Base-by-base conservation (phyloP, 2,113 vertebrate species). In the Eulemur macaco region DNA sequence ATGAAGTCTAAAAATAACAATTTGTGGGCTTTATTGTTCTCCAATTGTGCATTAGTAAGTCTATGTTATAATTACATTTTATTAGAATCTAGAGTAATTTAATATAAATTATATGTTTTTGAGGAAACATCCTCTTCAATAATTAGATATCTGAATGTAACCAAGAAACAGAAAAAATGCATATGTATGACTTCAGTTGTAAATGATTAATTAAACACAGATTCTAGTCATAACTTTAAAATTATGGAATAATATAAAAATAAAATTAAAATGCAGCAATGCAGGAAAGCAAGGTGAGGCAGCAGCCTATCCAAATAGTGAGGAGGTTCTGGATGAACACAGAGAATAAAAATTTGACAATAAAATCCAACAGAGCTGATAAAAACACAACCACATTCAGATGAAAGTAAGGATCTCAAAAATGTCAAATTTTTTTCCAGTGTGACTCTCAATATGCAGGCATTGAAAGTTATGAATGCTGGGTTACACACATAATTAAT, bases 241-340 rank as follows among this genome's bases (percentile, higher is more conserved):
- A 69, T 89, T 77, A 86, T 60, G 10, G 14, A 94, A 63, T 74
- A 50, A 68, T 42, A 37, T 54, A 54, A 39, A 84, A 90, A 82
- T 64, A 66, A 58, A 86, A 25, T 6, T 13, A 78, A 71, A 81
- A 58, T 74, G 1, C 1, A 89, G 6, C 45, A 73, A 34, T 82
- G 31, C n/a, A 69, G 9, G 10, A 58, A 63, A 88, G 9, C 0
- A 0, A 78, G 5, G 1, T 42, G 4, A 73, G 2, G 8, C 25
- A 74, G 23, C 12, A 92, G 34, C 25, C 66, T 60, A 54, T 39
- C 29, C 27, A 86, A 76, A 68, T 20, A 66, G 11, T 7, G 0
- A 66, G 29, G 6, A 88, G 3, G 18, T 42, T 85, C 15, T 60
- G 13, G 27, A 20, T n/a, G 25, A 5, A 58, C n/a, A 15, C 50